Base-by-base conservation (phyloP, 2,888 invertebrate species). In the Lycophotia porphyrea region DNA sequence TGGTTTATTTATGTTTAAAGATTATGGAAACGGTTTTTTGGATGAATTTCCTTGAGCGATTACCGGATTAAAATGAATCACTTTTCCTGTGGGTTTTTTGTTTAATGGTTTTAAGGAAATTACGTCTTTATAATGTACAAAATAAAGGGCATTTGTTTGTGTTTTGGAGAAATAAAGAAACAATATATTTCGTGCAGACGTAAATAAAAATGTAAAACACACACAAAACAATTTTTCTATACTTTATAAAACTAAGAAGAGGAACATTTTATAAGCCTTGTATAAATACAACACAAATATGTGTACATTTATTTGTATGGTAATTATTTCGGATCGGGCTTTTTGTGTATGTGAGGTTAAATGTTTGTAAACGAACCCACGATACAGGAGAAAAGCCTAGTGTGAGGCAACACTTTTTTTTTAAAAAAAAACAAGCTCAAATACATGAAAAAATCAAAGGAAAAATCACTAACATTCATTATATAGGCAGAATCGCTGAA, bases 1-100 rank as follows among this genome's bases (percentile, higher is more conserved):
- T 74, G 15, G 49, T 68, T 64, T 81, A 79, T 80, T 74, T 74
- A 63, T 61, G 49, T 58, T 44, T 21, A 27, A 64, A 27, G 42
- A 47, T 71, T 66, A 44, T 34, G 52, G 63, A 61, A 65, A 69
- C 15, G 13, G 27, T 69, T 81, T 78, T 71, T 81, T 42, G n/a
- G 34, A 2, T 65, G 47, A 27, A 49, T 70, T 69, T 74, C 47
- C 31, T 70, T 73, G 44, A 66, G 42, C 52, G 73, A 73, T 73
- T 72, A 72, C 49, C 27, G 68, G 47, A 58, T 64, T 52, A 52
- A n/a, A 55, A 70, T 42, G 2, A 70, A 65, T 70, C 18, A 44
- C 4, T 18, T 24, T 52, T 47, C 21, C 21, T 9, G 11, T 52
- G 27, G 5, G 36, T 44, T 67, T 67, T 65, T 63, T 55, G 60